These are phyloP conservation scores for Dryobota labecula DNA, from an alignment of 2,888 invertebrate genomes.

Conservation along the genomic window DNA sequence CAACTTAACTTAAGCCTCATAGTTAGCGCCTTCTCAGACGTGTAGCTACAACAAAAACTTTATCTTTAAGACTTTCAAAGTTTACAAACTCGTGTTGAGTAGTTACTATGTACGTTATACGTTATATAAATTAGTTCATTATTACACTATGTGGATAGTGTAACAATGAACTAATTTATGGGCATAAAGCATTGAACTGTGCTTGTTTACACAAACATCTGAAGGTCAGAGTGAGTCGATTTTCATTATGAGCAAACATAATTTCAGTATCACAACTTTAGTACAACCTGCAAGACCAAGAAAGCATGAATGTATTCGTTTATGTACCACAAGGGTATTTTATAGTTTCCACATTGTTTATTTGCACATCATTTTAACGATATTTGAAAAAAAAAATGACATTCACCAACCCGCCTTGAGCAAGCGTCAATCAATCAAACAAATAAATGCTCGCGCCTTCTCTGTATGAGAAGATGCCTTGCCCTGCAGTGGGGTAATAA, in stretches of 20 bases:
- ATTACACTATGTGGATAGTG: too few relatives aligned
- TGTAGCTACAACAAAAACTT: background rate
- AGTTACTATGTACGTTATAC: background rate
- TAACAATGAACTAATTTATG: background rate
- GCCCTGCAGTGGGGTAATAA: background rate
- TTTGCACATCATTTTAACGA: background rate
- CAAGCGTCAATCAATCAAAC: background rate
- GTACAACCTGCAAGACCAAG: background rate
- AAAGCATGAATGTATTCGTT: background rate
- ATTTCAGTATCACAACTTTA: background rate
- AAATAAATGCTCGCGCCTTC: background rate
- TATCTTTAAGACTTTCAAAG: background rate
- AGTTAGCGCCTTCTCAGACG: background rate
- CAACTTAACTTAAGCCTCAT: background rate
- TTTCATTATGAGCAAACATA: background rate
- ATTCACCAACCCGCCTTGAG: background rate
- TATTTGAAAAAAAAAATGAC: background rate
- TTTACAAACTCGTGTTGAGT: background rate
- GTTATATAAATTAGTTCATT: too few relatives aligned
- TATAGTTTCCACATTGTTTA: background rate
- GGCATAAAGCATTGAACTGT: background rate
- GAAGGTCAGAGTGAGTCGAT: background rate
- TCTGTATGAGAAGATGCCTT: background rate
- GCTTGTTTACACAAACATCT: background rate
- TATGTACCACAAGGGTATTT: background rate